Base-by-base conservation (phyloP, 2,113 vertebrate species). In the Lichenostomus cassidix region DNA sequence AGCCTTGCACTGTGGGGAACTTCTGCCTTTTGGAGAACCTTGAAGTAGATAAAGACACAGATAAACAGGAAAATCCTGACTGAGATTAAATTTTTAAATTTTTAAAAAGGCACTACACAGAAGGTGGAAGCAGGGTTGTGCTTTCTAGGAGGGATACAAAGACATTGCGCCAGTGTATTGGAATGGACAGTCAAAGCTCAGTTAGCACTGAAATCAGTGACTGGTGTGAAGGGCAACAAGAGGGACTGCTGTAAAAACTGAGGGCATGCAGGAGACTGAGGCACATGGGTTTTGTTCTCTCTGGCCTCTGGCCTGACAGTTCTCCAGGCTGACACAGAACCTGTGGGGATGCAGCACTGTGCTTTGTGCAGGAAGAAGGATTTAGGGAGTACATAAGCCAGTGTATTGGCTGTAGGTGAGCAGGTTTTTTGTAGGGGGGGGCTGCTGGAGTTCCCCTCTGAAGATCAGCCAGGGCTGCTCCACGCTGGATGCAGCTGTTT, bases 401-500 rank as follows among this genome's bases (percentile, higher is more conserved):
- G 17, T 42, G 12, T 37, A 27, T 1, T 50, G 19, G 52, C 11
- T 46, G 25, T 21, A 20, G 52, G 15, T 62, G 41, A 8, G 19
- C n/a, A 37, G 29, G 9, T 35, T 68, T 74, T 68, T 49, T 37
- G 29, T 63, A 35, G 17, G 23, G 47, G 4, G 37, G 24, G 8
- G 5, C 23, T 70, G 17, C 22, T 2, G 28, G 24, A 13, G 0
- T 2, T 18, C 9, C 28, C 2, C 29, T 22, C 15, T 46, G 53
- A 16, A 19, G 19, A 52, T 22, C 1, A 6, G 12, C 8, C 0
- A 1, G 15, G 37, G 27, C 56, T 88, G 27, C 27, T 35, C 31
- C 0, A 0, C 20, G 56, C 21, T 2, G 0, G 42, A 41, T 6
- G 6, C 28, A 62, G 46, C 17, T 0, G 3, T 37, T 58, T 46